Evolutionary conservation across 30 jellyfish, hydroid and myxozoan genomes (phyloP).

Genomic region (Turritopsis rubra): DNA sequence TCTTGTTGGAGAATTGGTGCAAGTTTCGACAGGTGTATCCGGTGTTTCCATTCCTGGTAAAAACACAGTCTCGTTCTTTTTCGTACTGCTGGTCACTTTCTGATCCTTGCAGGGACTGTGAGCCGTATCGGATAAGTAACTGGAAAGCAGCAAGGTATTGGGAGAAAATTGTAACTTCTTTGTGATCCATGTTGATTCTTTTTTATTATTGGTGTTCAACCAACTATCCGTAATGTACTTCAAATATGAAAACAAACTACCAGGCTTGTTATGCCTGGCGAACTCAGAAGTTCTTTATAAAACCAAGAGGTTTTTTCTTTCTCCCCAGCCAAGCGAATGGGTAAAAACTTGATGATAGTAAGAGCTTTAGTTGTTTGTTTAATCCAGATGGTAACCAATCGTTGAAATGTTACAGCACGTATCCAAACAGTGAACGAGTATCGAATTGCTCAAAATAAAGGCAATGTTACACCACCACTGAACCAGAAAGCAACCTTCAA

Average conservation of each 20-base stretch:
- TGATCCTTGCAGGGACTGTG: background rate
- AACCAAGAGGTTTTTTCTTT: background rate
- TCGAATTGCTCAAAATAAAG: background rate
- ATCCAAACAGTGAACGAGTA: background rate
- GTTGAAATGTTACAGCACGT: background rate
- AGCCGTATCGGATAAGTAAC: background rate
- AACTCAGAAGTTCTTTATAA: background rate
- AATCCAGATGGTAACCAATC: background rate
- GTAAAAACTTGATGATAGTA: too few relatives aligned
- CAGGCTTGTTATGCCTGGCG: slow-evolving; percentile 10
- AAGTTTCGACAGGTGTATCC: background rate
- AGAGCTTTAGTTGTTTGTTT: too few relatives aligned
- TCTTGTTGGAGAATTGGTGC: background rate
- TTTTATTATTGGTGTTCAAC: background rate
- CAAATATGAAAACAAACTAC: background rate
- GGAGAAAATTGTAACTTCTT: background rate
- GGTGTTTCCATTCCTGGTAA: background rate
- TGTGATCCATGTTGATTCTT: slow-evolving; percentile 10
- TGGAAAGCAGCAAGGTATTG: background rate
- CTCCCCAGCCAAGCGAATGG: background rate
- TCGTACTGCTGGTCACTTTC: background rate
- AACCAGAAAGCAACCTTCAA: background rate
- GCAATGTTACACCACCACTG: background rate
- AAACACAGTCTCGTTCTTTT: background rate
- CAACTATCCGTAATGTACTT: slow-evolving; percentile 17